A percentile compares a stretch with the other conserved stretches of the same genome.
These are phyloP conservation scores for Porites lutea DNA, from an alignment of 64 coral and sea anemone species.

Conservation along the genomic window DNA sequence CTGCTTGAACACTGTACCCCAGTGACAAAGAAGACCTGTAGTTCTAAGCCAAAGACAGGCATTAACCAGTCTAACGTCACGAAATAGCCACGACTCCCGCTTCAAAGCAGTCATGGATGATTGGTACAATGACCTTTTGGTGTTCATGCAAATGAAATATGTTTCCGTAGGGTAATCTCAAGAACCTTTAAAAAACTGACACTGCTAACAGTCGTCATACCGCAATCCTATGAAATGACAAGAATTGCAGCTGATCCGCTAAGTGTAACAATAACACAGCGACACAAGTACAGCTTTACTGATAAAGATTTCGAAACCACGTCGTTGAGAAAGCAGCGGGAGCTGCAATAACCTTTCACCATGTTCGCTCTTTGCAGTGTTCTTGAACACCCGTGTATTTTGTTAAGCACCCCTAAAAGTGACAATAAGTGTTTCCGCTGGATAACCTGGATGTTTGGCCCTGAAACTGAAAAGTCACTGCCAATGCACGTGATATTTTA, in stretches of 20 bases:
- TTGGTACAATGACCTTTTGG: neutral
- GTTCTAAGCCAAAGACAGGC: slow-evolving; percentile 1
- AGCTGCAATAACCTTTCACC: neutral
- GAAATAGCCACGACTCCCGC: neutral
- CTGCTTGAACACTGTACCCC: neutral
- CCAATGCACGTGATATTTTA: too few relatives aligned
- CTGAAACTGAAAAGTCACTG: too few relatives aligned
- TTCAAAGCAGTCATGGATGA: neutral
- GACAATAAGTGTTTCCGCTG: neutral
- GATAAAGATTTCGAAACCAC: neutral
- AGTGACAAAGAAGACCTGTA: too few relatives aligned
- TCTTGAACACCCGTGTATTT: neutral
- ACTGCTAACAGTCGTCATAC: neutral
- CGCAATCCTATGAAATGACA: neutral
- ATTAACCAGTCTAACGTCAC: neutral
- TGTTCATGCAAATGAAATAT: neutral
- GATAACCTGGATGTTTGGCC: neutral
- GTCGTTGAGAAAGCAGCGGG: slow-evolving; percentile 38
- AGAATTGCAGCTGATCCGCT: neutral
- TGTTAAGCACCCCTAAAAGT: slow-evolving; percentile 29
- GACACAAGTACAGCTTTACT: neutral
- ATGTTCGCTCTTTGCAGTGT: too few relatives aligned
- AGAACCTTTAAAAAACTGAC: too few relatives aligned
- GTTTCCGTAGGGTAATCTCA: neutral
- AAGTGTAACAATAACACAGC: neutral